Conservation (phyloP, 2,888 invertebrate genomes). For the Pristionchus japonicus region DNA sequence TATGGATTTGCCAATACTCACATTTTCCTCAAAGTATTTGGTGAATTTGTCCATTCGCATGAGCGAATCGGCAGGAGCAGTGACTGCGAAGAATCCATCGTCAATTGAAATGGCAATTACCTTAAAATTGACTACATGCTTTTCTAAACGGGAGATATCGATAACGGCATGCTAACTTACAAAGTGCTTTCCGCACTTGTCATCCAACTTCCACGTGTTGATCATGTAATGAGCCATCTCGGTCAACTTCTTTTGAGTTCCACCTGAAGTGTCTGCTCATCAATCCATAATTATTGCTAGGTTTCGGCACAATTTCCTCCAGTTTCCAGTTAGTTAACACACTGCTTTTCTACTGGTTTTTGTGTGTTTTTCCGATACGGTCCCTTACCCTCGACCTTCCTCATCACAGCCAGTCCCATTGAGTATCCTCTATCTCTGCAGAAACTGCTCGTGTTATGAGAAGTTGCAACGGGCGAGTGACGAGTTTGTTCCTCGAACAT, state of each 20-base stretch:
- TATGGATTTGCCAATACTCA: too few relatives aligned
- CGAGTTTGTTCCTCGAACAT: conserved; percentile 7
- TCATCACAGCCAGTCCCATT: conserved; percentile 22
- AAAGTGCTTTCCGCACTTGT: conserved; percentile 9
- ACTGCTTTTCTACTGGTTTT: too few relatives aligned
- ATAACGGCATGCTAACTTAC: neutral
- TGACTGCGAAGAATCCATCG: neutral
- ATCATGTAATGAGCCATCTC: neutral
- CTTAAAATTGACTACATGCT: neutral
- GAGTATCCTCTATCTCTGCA: neutral
- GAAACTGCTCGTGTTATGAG: neutral
- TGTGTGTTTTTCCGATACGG: too few relatives aligned
- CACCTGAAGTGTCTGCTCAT: neutral
- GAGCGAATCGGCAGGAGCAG: neutral
- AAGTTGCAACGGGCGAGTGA: neutral
- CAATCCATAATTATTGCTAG: too few relatives aligned
- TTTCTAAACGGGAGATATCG: neutral
- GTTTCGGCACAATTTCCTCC: too few relatives aligned
- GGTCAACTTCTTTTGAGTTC: conserved; percentile 7
- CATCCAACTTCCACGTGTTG: conserved; percentile 27
- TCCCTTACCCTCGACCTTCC: neutral
- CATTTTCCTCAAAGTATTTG: neutral
- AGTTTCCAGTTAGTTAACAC: too few relatives aligned
- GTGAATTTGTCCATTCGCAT: conserved; percentile 35
- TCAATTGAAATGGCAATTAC: neutral